These are phyloP conservation scores for Lingula anatina DNA, from an alignment of 2,888 invertebrate genomes.

Conservation along the genomic window DNA sequence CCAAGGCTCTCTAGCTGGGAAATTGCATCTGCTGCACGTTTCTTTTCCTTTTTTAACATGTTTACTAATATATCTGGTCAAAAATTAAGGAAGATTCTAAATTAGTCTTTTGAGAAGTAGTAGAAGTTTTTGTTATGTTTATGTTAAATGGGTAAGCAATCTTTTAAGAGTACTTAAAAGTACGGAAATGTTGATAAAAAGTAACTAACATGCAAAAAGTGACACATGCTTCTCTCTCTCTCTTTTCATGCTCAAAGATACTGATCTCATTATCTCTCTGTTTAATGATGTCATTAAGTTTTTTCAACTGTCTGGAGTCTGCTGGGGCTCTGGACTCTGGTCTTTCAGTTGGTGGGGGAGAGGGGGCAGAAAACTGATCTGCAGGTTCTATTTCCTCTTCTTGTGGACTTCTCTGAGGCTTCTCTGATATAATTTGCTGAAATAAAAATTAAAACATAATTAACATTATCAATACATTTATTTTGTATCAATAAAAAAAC, in stretches of 20 bases:
- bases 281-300: slow-evolving; percentile 40
- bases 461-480: no score
- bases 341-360: slow-evolving; percentile 9
- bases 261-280: slow-evolving; percentile 53
- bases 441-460: no score
- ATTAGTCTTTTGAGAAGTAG: no score
- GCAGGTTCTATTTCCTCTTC: no score
- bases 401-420: no score
- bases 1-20: slow-evolving; percentile 15
- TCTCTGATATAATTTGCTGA: no score
- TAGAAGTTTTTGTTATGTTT: neutral
- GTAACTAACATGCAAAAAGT: no score
- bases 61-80: slow-evolving; percentile 45
- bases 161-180: neutral
- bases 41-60: slow-evolving; percentile 52
- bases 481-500: no score
- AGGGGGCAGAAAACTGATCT: slow-evolving; percentile 9
- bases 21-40: slow-evolving; percentile 32
- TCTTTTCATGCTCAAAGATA: no score
- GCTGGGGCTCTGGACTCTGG: no score
- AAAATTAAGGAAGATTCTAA: slow-evolving; percentile 6
- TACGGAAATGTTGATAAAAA: no score
- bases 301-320: slow-evolving; percentile 37
- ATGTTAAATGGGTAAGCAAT: neutral
- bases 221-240: no score